These are phyloP conservation scores for Lydus trimaculatus DNA, from an alignment of 2,888 invertebrate genomes.

Conservation along the genomic window DNA sequence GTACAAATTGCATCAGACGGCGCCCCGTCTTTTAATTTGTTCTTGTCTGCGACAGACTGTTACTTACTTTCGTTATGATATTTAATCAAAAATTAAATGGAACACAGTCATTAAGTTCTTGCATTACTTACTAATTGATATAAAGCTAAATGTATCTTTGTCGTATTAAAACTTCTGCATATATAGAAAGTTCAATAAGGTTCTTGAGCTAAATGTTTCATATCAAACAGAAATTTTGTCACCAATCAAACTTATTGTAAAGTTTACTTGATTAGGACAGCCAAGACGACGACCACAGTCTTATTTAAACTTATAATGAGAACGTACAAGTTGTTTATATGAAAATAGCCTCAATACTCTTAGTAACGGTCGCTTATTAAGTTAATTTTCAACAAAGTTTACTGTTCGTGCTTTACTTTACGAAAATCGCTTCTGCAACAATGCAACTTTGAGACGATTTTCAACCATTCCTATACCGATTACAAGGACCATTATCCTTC, in stretches of 20 bases:
- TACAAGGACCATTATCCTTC: background rate
- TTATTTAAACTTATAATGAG: background rate
- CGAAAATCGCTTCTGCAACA: background rate
- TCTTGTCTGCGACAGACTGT: slow-evolving; percentile 14
- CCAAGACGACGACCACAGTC: background rate
- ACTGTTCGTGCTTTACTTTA: background rate
- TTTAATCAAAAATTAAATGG: background rate
- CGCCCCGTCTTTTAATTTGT: slow-evolving; percentile 13
- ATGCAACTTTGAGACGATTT: background rate
- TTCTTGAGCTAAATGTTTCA: slow-evolving; percentile 7
- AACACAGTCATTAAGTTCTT: background rate
- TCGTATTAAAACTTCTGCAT: background rate
- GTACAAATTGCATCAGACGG: slow-evolving; percentile 36
- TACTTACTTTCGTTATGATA: slow-evolving; percentile 12
- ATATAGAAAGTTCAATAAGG: background rate
- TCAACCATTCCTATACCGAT: background rate
- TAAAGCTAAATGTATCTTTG: background rate
- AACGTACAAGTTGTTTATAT: slow-evolving; percentile 6
- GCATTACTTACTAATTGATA: background rate
- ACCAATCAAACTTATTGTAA: background rate
- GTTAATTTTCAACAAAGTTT: slow-evolving; percentile 15
- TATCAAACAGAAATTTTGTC: background rate
- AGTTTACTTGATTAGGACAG: background rate
- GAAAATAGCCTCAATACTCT: background rate
- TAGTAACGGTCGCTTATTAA: background rate